A percentile compares a stretch with the other conserved stretches of the same genome.
Conservation (phyloP, 1,140 invertebrate species). For the Andricus grossulariae region DNA sequence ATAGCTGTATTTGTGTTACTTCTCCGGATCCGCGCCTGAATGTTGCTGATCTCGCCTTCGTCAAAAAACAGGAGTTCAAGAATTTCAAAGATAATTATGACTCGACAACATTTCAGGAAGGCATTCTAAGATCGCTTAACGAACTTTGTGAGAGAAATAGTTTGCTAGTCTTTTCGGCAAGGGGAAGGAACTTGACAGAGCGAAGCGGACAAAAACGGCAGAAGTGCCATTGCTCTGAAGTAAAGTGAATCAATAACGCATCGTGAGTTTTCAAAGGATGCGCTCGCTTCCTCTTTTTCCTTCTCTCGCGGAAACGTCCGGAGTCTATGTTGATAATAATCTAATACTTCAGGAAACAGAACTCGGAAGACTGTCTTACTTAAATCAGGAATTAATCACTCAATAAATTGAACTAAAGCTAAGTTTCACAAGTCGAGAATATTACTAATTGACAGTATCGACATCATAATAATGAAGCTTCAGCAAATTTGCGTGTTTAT, state of each 20-base stretch:
- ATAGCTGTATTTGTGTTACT: too few species aligned
- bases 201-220: conserved; percentile 14
- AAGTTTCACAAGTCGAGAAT: not conserved
- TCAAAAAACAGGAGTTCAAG: not conserved
- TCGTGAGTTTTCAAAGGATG: conserved; percentile 27
- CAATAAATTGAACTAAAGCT: not conserved
- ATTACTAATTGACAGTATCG: not conserved
- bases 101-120: not conserved
- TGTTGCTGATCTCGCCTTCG: not conserved
- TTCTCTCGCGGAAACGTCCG: conserved; percentile 30
- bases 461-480: too few species aligned
- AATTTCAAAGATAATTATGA: conserved; percentile 7
- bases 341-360: conserved; percentile 4
- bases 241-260: conserved; percentile 30
- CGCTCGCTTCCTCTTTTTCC: conserved; percentile 25
- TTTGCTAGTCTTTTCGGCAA: conserved; percentile 18
- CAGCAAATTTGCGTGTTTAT: too few species aligned
- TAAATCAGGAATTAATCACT: not conserved
- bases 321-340: conserved; percentile 8
- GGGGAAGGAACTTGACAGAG: not conserved
- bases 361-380: not conserved
- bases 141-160: conserved; percentile 26
- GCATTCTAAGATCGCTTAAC: conserved; percentile 31
- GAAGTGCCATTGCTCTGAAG: conserved; percentile 20
- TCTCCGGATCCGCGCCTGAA: too few species aligned